Conservation (phyloP, 2,797 vertebrate genomes). For the Eupleurogrammus muticus region DNA sequence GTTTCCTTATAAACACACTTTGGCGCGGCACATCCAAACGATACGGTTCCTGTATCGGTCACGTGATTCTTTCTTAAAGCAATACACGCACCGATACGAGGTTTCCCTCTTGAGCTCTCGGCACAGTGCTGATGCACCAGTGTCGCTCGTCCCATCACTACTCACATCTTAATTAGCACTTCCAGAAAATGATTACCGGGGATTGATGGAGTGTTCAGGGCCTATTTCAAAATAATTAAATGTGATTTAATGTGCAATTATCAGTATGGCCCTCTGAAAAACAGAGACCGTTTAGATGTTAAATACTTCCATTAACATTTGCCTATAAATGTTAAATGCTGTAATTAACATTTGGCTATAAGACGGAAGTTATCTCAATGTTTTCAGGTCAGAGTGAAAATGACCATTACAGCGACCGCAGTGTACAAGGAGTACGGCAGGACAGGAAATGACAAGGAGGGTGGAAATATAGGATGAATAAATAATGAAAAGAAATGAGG, state of each 20-base stretch:
- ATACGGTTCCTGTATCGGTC: no score
- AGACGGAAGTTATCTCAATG: slow-evolving; percentile 51
- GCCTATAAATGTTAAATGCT: slow-evolving; percentile 72
- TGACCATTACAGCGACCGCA: slow-evolving; percentile 21
- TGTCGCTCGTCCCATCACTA: no score
- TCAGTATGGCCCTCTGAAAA: slow-evolving; percentile 62
- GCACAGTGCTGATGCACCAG: no score
- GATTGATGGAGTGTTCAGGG: slow-evolving; percentile 50
- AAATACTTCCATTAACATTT: slow-evolving; percentile 76
- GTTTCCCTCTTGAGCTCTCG: no score
- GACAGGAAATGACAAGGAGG: not conserved
- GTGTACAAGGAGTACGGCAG: not conserved
- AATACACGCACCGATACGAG: no score
- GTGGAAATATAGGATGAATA: not conserved
- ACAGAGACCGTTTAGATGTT: slow-evolving; percentile 61
- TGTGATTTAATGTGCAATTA: slow-evolving; percentile 63
- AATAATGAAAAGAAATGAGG: not conserved
- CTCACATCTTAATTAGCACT: slow-evolving; percentile 52
- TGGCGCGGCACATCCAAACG: no score
- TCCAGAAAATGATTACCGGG: slow-evolving; percentile 52
- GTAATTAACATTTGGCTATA: slow-evolving; percentile 70
- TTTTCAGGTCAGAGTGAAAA: slow-evolving; percentile 50
- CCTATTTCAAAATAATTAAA: slow-evolving; percentile 59
- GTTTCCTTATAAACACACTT: no score
- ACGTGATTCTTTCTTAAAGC: no score